Base-by-base conservation (phyloP, 30 jellyfish, hydroid and myxozoan species). In the Turritopsis rubra region DNA sequence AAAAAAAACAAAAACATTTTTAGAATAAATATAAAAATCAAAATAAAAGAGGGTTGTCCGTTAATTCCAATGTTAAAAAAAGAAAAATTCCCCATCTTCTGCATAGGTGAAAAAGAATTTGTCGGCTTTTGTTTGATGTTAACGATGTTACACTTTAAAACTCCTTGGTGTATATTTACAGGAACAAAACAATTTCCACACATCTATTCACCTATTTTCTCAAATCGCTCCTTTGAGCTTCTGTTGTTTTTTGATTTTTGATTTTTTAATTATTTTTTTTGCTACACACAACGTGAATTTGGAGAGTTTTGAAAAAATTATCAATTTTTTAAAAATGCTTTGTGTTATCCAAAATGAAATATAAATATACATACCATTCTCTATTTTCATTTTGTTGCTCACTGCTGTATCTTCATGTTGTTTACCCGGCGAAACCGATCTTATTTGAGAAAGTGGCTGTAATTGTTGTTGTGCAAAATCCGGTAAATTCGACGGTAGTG, bases 381-480 rank as follows among this genome's bases (percentile, higher is more conserved):
- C 77, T 23, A 23, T 7, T 68, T 68, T 68, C 19, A 68, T n/a
- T 27, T 27, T 68, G 30, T 9, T n/a, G 9, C 77, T 27, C 16
- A 23, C 21, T 18, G 21, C 21, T 68, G 17, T 68, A n/a, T 68
- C 77, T 7, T 68, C 77, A 7, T 68, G 31, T 19, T 23, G 7
- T 19, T 68, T 68, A 22, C 4, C 30, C 16, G 77, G 77, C 28
- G 77, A 68, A 68, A 68, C 77, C 19, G 77, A 22, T 68, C 77
- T 23, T 7, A 68, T n/a, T n/a, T 68, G 30, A 23, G 77, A 27
- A 7, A 68, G 30, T 8, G 28, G 77, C 77, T 23, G 77, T 19
- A 68, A 7, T 22, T 68, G 77, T n/a, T 23, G 77, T 68, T n/a
- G 28, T n/a, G 77, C 77, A 27, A n/a, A n/a, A 7, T n/a, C 28